Base-by-base conservation (phyloP, 2,888 invertebrate genomes). In the Globia sparganii region DNA sequence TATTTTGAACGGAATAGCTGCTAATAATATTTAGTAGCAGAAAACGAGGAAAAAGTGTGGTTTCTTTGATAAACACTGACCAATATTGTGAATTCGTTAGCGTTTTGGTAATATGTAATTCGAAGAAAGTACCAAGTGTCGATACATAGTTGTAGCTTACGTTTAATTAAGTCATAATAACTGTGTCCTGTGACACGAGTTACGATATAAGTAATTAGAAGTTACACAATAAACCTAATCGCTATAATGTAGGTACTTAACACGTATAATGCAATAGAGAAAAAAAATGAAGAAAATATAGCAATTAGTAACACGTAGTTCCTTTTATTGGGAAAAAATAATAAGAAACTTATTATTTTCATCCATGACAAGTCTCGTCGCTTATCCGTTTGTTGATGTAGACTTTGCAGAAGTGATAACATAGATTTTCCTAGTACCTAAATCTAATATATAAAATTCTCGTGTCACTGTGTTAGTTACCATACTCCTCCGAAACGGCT, bases 1-100 rank as follows among this genome's bases (percentile, higher is more conserved):
- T 73, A 78, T 78, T 75, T 73, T 75, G 70, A 72, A 74, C 65
- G 68, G 25, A 31, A 72, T 64, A 59, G 77, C 43, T 65, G 37
- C 68, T 72, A 79, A 79, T 76, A 82, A 78, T 82, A 86, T 76
- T 78, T 70, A 81, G 78, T 56, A 59, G n/a, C 31, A 62, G 49
- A 68, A 71, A 61, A 68, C 18, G n/a, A 18, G 34, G 46, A 59
- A 72, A 58, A 70, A 46, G 11, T 28, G 15, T 25, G 59, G 43
- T 34, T 75, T 73, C 1, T 40, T 73, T 49, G 11, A n/a, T 2
- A 58, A 85, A 49, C 18, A 49, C 13, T 18, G 25, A 53, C 15
- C 31, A n/a, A 49, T 58, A 21, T 49, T 34, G 21, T 21, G 59
- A 34, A 21, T 61, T 61, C 59, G 31, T 34, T 9, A 61, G 59